Evolutionary conservation across 2,797 vertebrate genomes (phyloP).

Genomic region (Cuculus canorus): DNA sequence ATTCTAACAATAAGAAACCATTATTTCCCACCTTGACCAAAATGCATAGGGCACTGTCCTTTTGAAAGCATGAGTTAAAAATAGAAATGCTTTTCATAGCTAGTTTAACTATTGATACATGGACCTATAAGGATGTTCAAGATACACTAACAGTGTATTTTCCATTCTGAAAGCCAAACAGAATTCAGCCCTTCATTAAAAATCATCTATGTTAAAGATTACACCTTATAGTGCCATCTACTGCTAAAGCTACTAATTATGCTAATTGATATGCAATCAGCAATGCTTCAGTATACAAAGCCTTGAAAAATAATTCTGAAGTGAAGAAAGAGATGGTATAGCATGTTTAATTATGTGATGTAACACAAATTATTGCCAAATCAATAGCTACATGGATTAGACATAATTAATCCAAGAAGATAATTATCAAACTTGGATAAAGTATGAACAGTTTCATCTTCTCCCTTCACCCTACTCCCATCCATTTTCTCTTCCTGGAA

Average conservation of each 20-base stretch:
- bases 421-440: constrained; percentile 23
- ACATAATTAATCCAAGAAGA: constrained; percentile 8
- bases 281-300: not conserved
- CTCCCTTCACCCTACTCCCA: too few species aligned
- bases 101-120: not conserved
- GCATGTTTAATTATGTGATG: not conserved
- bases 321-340: not conserved
- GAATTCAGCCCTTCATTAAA: not conserved
- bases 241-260: constrained; percentile 25
- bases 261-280: not conserved
- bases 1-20: not conserved
- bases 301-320: not conserved
- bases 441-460: not conserved
- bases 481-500: not conserved
- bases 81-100: too few species aligned
- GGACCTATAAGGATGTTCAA: not conserved
- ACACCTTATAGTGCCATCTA: constrained; percentile 42
- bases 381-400: constrained; percentile 43
- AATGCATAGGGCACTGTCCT: not conserved
- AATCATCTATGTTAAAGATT: not conserved
- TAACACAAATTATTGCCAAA: constrained; percentile 41
- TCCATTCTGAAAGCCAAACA: not conserved
- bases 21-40: not conserved
- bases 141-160: not conserved
- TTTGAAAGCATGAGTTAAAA: not conserved